A percentile compares a stretch with the other conserved stretches of the same genome.
Conservation (phyloP, 2,888 invertebrate species). For the Villa cingulata region DNA sequence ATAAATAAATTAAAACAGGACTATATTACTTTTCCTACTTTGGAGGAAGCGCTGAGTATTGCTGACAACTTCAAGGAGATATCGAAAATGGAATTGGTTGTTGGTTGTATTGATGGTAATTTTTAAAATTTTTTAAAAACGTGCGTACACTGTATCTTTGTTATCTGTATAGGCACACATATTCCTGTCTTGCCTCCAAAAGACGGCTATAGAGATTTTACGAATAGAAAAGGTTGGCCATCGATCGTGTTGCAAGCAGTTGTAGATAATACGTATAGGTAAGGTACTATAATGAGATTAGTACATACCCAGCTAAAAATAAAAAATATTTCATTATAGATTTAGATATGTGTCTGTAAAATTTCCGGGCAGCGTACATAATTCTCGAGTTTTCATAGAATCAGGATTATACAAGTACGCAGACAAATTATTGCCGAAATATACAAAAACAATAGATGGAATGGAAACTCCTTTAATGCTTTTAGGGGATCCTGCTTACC, state of each 20-base stretch:
- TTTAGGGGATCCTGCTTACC: too few relatives aligned
- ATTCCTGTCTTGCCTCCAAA: constrained; percentile 1
- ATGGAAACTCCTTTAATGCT: not conserved
- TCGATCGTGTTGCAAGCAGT: not conserved
- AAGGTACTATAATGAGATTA: too few relatives aligned
- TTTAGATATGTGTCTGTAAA: not conserved
- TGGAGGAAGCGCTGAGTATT: constrained; percentile 15
- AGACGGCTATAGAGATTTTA: too few relatives aligned
- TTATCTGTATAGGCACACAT: not conserved
- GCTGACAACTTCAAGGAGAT: not conserved
- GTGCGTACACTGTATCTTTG: too few relatives aligned
- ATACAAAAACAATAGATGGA: too few relatives aligned
- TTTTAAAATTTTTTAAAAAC: too few relatives aligned
- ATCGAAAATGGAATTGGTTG: not conserved
- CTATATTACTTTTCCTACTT: constrained; percentile 20
- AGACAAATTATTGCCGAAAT: too few relatives aligned
- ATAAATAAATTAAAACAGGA: constrained; percentile 16
- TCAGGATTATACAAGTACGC: not conserved
- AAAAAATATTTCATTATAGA: too few relatives aligned
- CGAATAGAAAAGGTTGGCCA: not conserved
- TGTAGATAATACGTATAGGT: constrained; percentile 1
- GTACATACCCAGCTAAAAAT: too few relatives aligned
- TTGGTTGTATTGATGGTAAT: constrained; percentile 5
- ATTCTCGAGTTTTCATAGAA: constrained; percentile 1
- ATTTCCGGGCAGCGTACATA: not conserved